phyloP scores from a whole-genome alignment of 2,888 invertebrate species.

The Tanytarsus gracilentus region DNA sequence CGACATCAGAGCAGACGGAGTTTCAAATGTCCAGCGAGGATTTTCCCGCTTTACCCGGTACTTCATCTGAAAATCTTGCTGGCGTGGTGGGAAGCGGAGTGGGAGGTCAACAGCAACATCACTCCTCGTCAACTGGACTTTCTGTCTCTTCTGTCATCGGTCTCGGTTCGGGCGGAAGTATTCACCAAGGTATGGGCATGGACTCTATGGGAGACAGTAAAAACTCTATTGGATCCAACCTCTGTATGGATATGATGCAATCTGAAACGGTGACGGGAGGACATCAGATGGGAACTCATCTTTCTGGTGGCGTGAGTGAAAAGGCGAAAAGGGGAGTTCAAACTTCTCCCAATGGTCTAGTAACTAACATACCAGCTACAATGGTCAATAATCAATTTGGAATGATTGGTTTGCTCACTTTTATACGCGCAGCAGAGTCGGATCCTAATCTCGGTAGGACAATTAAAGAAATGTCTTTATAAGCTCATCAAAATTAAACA shows the following conservation, averaged over 20 bases:
- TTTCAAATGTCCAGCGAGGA: constrained; percentile 98
- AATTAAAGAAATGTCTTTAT: no score
- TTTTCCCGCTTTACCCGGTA: constrained; percentile 97
- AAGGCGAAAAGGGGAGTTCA: constrained; percentile 77
- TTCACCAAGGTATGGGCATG: constrained; percentile 26
- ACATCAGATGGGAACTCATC: constrained; percentile 13
- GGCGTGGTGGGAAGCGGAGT: constrained; percentile 33
- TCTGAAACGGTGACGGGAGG: constrained; percentile 33
- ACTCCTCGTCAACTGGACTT: neutral
- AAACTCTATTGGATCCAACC: constrained; percentile 34
- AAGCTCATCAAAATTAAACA: no score
- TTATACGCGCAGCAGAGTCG: constrained; percentile 94
- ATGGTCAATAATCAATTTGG: constrained; percentile 99
- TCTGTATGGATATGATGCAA: constrained; percentile 29
- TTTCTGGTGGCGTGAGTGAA: constrained; percentile 35
- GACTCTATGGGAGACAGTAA: constrained; percentile 36
- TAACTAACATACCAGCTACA: constrained; percentile 95
- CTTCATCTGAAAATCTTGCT: constrained; percentile 39
- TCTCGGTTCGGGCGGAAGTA: neutral
- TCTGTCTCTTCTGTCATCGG: constrained; percentile 21
- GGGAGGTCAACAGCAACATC: constrained; percentile 19
- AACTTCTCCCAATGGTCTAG: constrained; percentile 93
- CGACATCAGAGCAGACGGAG: constrained; percentile 83
- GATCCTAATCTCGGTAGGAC: constrained; percentile 95
- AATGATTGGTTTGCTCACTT: constrained; percentile 95